Percentiles rank a stretch among this genome's conserved stretches.
phyloP scores from a whole-genome alignment of 1,140 invertebrate species.

The Bathynomus jamesi region DNA sequence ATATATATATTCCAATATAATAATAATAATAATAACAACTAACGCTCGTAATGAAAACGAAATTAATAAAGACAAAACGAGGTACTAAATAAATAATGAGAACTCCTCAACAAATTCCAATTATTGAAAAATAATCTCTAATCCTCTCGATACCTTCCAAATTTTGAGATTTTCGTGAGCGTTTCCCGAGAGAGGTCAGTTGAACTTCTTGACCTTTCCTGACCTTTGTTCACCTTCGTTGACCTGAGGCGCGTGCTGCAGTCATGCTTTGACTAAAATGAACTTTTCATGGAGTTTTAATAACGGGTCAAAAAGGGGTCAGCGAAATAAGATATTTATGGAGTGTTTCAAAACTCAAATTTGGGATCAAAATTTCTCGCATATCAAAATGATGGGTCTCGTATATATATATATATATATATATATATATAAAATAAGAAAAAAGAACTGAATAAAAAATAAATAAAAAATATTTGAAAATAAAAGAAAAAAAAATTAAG shows the following conservation, averaged over 20 bases:
- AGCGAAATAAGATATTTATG: neutral
- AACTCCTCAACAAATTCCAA: no score
- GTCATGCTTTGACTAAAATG: neutral
- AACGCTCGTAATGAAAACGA: no score
- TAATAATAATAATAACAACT: no score
- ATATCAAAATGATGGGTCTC: no score
- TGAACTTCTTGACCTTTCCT: neutral
- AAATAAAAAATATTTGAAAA: neutral
- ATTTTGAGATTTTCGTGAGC: no score
- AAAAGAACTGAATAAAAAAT: neutral
- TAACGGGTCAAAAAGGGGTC: neutral
- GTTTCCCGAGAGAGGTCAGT: neutral
- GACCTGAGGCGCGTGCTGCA: neutral
- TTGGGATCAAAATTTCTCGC: no score
- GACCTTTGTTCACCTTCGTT: neutral
- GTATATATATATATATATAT: neutral
- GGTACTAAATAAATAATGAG: no score
- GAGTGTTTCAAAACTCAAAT: no score
- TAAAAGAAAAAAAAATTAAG: neutral
- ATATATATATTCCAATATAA: no score
- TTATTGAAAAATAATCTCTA: no score
- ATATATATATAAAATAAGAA: neutral
- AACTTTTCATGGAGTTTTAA: slow-evolving; percentile 1
- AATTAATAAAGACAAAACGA: no score
- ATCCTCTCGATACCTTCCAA: no score